phyloP scores from a whole-genome alignment of 1,140 invertebrate species.

The Rhizoglyphus robini region DNA sequence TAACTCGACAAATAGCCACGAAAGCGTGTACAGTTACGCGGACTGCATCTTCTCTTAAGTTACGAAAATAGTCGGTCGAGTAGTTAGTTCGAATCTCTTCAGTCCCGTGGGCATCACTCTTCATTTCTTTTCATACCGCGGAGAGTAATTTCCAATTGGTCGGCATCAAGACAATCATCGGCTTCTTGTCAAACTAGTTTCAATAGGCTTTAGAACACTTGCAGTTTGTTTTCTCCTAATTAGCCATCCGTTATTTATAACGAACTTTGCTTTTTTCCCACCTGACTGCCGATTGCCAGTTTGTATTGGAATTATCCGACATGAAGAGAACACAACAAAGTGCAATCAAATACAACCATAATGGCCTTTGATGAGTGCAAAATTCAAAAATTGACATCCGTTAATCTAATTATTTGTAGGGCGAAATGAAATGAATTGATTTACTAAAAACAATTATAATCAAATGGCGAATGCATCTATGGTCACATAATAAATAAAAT shows the following conservation, averaged over 20 bases:
- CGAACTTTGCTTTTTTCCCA: constrained; percentile 34
- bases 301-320: too few relatives aligned
- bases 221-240: neutral
- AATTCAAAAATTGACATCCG: too few relatives aligned
- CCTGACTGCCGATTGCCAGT: constrained; percentile 41
- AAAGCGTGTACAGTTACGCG: neutral
- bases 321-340: too few relatives aligned
- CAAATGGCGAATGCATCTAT: too few relatives aligned
- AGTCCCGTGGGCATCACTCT: neutral
- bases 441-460: too few relatives aligned
- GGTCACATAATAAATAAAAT: too few relatives aligned
- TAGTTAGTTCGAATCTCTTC: neutral
- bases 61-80: constrained; percentile 3
- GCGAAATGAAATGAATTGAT: too few relatives aligned
- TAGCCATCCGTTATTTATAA: neutral
- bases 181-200: neutral
- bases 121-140: neutral
- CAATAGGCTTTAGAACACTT: neutral
- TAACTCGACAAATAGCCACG: constrained; percentile 4
- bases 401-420: too few relatives aligned
- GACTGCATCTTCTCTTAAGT: constrained; percentile 2
- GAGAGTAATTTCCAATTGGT: neutral
- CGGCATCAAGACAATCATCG: neutral
- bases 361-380: too few relatives aligned
- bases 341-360: too few relatives aligned